phyloP scores from a whole-genome alignment of 2,113 vertebrate genomes.

The Ammospiza caudacuta region DNA sequence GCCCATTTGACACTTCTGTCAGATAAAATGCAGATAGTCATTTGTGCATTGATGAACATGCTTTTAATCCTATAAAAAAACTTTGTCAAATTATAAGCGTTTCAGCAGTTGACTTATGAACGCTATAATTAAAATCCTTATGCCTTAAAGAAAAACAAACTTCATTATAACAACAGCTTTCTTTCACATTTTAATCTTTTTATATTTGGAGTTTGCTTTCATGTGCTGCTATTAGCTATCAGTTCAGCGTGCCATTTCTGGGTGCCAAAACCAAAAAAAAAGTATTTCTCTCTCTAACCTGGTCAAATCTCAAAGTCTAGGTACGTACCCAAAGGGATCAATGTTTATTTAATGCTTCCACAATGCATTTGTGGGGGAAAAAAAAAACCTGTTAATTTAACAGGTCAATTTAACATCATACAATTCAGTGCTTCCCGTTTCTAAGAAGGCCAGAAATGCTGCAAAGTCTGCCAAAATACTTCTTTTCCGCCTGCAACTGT shows the following conservation, averaged over 20 bases:
- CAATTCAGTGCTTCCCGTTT: background rate
- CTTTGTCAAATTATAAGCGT: slow-evolving; percentile 40
- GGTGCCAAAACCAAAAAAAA: background rate
- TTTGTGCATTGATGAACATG: slow-evolving; percentile 41
- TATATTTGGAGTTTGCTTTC: slow-evolving; percentile 12
- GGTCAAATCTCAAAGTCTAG: background rate
- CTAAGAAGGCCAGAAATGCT: background rate
- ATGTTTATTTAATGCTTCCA: background rate
- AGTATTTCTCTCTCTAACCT: background rate
- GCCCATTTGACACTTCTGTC: slow-evolving; percentile 48
- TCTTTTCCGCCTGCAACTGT: background rate
- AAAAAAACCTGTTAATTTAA: background rate
- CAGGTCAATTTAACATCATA: background rate
- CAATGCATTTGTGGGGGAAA: background rate
- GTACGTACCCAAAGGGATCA: background rate
- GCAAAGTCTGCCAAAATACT: background rate
- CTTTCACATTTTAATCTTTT: slow-evolving; percentile 34
- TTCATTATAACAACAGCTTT: background rate
- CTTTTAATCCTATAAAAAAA: slow-evolving; percentile 48
- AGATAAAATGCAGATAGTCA: slow-evolving; percentile 60
- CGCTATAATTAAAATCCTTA: slow-evolving; percentile 30
- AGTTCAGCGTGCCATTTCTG: background rate
- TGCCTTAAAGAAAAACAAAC: slow-evolving; percentile 28
- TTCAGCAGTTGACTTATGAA: slow-evolving; percentile 52
- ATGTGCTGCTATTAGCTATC: background rate